Percentiles rank a stretch among this genome's conserved stretches.
phyloP scores from a whole-genome alignment of 2,888 invertebrate genomes.

The Sipunculus nudus region DNA sequence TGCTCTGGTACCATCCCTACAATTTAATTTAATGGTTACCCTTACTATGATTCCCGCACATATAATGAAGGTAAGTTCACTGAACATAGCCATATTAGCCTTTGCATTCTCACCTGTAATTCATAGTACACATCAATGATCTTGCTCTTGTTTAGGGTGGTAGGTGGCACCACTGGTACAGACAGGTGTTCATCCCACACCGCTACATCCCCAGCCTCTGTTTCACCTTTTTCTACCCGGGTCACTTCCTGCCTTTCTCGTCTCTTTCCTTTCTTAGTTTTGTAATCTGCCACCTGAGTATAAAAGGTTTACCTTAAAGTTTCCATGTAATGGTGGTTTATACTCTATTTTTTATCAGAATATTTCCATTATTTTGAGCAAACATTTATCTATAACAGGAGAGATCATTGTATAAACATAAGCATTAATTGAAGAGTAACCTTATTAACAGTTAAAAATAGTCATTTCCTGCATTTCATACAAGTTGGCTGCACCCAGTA shows the following conservation, averaged over 20 bases:
- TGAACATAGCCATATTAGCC: too few species aligned
- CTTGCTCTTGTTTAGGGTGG: constrained; percentile 34
- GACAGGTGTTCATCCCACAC: constrained; percentile 39
- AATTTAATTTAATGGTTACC: too few species aligned
- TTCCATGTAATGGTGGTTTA: too few species aligned
- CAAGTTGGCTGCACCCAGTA: too few species aligned
- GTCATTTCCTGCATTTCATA: too few species aligned
- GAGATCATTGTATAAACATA: neutral
- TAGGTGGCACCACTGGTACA: constrained; percentile 42
- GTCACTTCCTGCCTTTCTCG: constrained; percentile 32
- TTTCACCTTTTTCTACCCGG: constrained; percentile 35
- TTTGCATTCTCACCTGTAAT: constrained; percentile 39
- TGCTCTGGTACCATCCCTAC: too few species aligned
- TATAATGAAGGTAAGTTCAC: too few species aligned
- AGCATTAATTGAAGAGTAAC: neutral
- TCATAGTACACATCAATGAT: constrained; percentile 42
- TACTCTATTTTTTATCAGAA: too few species aligned
- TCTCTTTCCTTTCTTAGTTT: constrained; percentile 31
- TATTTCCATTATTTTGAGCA: neutral
- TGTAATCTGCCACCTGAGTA: constrained; percentile 37
- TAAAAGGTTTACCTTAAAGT: neutral
- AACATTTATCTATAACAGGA: neutral
- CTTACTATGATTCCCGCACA: too few species aligned
- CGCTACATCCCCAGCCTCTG: constrained; percentile 36
- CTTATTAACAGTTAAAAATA: too few species aligned